Evolutionary conservation across 2,113 vertebrate species (phyloP).

Genomic region (Hyla sarda): DNA sequence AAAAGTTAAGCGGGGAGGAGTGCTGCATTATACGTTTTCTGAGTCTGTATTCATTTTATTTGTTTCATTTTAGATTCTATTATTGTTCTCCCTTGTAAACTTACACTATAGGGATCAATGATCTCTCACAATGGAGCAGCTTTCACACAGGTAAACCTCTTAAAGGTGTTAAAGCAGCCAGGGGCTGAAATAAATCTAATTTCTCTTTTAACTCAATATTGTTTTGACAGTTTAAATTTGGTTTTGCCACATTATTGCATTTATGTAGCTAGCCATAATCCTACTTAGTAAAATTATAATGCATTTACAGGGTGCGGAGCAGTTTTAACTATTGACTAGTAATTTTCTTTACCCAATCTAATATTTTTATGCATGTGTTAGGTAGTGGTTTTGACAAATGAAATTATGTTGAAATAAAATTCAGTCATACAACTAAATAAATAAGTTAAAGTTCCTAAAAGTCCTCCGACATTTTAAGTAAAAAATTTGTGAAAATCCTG

Average conservation of each 20-base stretch:
- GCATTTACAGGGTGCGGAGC: background rate
- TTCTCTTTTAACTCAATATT: slow-evolving; percentile 5
- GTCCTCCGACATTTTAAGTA: background rate
- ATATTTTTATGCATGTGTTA: background rate
- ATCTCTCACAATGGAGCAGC: background rate
- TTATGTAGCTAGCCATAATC: slow-evolving; percentile 13
- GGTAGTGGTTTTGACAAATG: background rate
- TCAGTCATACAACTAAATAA: background rate
- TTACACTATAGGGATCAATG: slow-evolving; percentile 2
- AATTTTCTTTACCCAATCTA: background rate
- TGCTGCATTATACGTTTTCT: background rate
- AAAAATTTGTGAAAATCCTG: background rate
- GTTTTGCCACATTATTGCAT: slow-evolving; percentile 5
- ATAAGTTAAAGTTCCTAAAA: background rate
- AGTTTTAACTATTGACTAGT: background rate
- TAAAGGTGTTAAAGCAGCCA: slow-evolving; percentile 22
- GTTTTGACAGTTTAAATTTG: slow-evolving; percentile 32
- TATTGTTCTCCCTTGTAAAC: background rate
- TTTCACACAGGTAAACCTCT: slow-evolving; percentile 20
- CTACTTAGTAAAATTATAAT: background rate
- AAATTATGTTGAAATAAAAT: background rate
- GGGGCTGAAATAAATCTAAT: slow-evolving; percentile 18
- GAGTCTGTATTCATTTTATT: background rate
- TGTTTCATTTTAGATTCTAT: background rate
- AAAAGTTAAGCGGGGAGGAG: background rate